Base-by-base conservation (phyloP, 2,888 invertebrate genomes). In the Clistopyga incitator region DNA sequence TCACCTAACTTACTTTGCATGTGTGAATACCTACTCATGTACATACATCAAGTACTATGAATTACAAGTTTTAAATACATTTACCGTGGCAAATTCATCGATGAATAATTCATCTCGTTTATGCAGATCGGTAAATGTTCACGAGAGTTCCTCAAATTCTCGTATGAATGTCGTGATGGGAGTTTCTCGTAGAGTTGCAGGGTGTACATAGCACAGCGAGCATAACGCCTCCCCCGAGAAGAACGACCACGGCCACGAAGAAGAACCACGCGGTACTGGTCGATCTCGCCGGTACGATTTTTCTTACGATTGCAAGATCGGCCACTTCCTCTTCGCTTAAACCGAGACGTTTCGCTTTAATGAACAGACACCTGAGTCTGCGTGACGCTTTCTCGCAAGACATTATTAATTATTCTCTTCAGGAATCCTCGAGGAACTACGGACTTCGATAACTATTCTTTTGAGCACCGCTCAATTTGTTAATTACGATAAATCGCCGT, bases 371-470 rank as follows among this genome's bases (percentile, higher is more conserved):
- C 72, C 87, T 87, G 52, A 91, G 86, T 65, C 91, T 89, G 47
- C 90, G 87, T 18, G 91, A 89, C 56, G 91, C 91, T 81, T 91
- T 91, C 65, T 91, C 91, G 75, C 89, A 91, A 82, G 91, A 89
- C 90, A 89, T 91, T 75, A 76, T 88, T 50, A 56, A 70, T 82
- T 52, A 45, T 65, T 81, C 25, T 38, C 54, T 34, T 50, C 13
- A 23, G 70, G n/a, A n/a, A n/a, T n/a, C n/a, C n/a, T n/a, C n/a
- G n/a, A n/a, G n/a, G n/a, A n/a, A n/a, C n/a, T n/a, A n/a, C n/a
- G n/a, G n/a, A n/a, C n/a, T n/a, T n/a, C n/a, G n/a, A n/a, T 52
- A 59, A 50, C 64, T 56, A 20, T 72, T 13, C 15, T 20, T 72
- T 34, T 11, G 29, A 61, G 20, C 8, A 11, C 20, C 67, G 25